Evolutionary conservation across 2,888 invertebrate genomes (phyloP), one percentile per base, ranked within the genome.

Genomic region (Plagodis dolabraria): DNA sequence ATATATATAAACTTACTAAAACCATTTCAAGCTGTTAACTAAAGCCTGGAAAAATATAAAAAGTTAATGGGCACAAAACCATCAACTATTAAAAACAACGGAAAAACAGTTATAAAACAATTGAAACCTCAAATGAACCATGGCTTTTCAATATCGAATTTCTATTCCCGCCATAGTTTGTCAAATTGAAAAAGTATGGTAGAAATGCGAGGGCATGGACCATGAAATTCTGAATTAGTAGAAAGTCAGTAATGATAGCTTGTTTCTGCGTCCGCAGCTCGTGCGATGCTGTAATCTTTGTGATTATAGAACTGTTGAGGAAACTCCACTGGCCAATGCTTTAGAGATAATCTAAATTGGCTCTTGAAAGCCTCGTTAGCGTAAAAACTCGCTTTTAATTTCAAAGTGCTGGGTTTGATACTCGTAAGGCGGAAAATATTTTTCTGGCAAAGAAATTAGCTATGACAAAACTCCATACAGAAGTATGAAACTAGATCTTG

Each of bases 181-280:
- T 53, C 45, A 53, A 60, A 63, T 63, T 57, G 57, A 63, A 59
- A 59, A 64, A 33, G 22, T 35, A 12, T 9, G 48, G 46, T 53
- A 56, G 60, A 43, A 57, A 56, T 57, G 51, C 61, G 57, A 53
- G 57, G 34, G 51, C 64, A 58, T 47, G 46, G 61, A 61, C 63
- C 71, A 65, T 72, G 69, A 70, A 65, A 69, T 69, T 64, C 55
- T 47, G 66, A 71, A 70, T 68, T 61, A 61, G 65, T 61, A 69
- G 68, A 69, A 69, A 69, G 68, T 58, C 22, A n/a, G 45, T 55
- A 62, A 58, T 55, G 36, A 57, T 47, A 35, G 36, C 45, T 34
- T 61, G 56, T 53, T 60, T 52, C 36, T 50, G 38, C 12, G 35
- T 10, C 50, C 45, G 36, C 33, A 33, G 42, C 12, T 47, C 34